phyloP scores from a whole-genome alignment of 2,888 invertebrate species.

The Cenopis cana region DNA sequence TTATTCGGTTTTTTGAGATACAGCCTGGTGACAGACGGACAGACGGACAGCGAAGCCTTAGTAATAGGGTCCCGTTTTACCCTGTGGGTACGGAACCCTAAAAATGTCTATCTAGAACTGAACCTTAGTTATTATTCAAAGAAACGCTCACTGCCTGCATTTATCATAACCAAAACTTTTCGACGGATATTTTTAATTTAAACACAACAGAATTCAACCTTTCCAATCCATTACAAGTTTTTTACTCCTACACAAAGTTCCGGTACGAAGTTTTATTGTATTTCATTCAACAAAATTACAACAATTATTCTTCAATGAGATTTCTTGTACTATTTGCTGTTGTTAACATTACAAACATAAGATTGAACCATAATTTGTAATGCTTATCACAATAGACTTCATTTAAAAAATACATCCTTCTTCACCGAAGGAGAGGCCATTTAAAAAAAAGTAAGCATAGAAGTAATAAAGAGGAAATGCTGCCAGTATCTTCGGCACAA shows the following conservation, averaged over 20 bases:
- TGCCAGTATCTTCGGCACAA: too few species aligned
- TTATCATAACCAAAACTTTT: constrained; percentile 14
- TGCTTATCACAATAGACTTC: neutral
- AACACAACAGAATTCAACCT: constrained; percentile 32
- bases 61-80: too few species aligned
- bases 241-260: constrained; percentile 25
- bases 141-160: constrained; percentile 20
- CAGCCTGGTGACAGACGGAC: too few species aligned
- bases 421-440: too few species aligned
- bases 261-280: constrained; percentile 7
- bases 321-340: constrained; percentile 16
- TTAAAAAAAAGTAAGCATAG: too few species aligned
- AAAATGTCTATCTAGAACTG: too few species aligned
- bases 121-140: constrained; percentile 19
- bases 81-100: too few species aligned
- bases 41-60: too few species aligned
- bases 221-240: constrained; percentile 19
- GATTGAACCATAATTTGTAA: neutral
- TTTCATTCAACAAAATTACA: constrained; percentile 29
- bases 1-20: too few species aligned
- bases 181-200: constrained; percentile 30
- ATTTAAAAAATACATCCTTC: too few species aligned
- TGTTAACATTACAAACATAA: constrained; percentile 11
- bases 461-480: too few species aligned
- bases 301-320: constrained; percentile 17